Evolutionary conservation across 2,113 vertebrate genomes (phyloP), one percentile per base, ranked within the genome.

Genomic region (Clupea harengus): DNA sequence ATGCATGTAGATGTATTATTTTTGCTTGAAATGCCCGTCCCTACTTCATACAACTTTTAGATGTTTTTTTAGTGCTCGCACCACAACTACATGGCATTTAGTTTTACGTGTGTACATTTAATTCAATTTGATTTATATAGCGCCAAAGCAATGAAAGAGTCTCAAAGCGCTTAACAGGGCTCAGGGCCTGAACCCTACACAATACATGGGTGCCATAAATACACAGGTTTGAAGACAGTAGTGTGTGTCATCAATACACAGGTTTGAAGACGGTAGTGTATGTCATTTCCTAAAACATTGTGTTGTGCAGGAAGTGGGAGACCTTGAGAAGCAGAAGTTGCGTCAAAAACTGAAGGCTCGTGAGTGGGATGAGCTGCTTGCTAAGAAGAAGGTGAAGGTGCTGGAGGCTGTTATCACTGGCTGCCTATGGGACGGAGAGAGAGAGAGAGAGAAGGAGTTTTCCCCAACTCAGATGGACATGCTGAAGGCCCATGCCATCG

Each of bases 351-450:
- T 99, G 85, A 99, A 99, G 84, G 98, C 98, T 0, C 96, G 97
- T 86, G 98, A 99, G 75, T 99, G 98, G 98, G 98, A 98, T 0
- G 98, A 99, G 85, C 93, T 99, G 86, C 94, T 98, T 92, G 95
- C 97, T 85, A 99, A 98, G 91, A 97, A 97, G 93, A 95, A 96
- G 86, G 93, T 98, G 90, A 97, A 94, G 0, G 88, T 98, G 5
- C 93, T 99, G 0, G 96, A 97, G 90, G 96, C 97, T 0, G 92
- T 97, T 87, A 94, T 96, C 89, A 94, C 93, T 0, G 97, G 98
- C 91, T 99, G 98, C 1, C 0, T 97, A 45, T 99, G 98, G 97
- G 96, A 95, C 0, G 90, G 90, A 0, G 88, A 89, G 1, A 39
- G 17, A 2, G 39, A 89, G 1, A 39, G 17, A 2, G 39, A 89